Conservation (phyloP, 2,888 invertebrate species). For the Mythimna lalbum region DNA sequence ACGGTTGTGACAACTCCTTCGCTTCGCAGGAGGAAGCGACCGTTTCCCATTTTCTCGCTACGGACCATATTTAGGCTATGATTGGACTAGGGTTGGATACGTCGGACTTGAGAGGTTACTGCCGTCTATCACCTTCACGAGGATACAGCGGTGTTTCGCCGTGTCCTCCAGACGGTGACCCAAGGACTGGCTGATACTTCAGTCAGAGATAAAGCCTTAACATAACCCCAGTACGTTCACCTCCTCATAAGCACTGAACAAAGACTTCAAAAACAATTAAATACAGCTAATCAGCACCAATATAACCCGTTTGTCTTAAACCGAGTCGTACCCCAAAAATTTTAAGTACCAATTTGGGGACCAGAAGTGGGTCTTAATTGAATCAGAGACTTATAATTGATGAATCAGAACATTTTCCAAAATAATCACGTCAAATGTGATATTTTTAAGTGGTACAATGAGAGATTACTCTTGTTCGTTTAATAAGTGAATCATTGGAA, state of each 20-base stretch:
- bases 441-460: slow-evolving; percentile 26
- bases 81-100: no score
- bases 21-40: no score
- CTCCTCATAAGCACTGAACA: slow-evolving; percentile 6
- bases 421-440: slow-evolving; percentile 37
- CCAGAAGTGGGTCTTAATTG: slow-evolving; percentile 57
- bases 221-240: neutral
- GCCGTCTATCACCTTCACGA: no score
- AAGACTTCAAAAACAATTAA: slow-evolving; percentile 25
- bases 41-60: no score
- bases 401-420: slow-evolving; percentile 60
- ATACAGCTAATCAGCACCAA: slow-evolving; percentile 43
- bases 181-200: no score
- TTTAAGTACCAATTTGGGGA: slow-evolving; percentile 50
- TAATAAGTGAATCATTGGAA: slow-evolving; percentile 16
- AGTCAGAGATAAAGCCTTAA: neutral
- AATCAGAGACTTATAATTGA: slow-evolving; percentile 57
- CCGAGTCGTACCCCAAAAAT: slow-evolving; percentile 55
- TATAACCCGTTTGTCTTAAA: slow-evolving; percentile 45
- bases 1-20: no score
- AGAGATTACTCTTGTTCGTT: slow-evolving; percentile 9
- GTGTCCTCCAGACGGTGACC: neutral
- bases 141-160: no score
- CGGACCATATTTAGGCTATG: no score
- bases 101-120: no score